Percentiles rank a stretch among this genome's conserved stretches.
Conservation (phyloP, 2,113 vertebrate species). For the Heliornis fulica region DNA sequence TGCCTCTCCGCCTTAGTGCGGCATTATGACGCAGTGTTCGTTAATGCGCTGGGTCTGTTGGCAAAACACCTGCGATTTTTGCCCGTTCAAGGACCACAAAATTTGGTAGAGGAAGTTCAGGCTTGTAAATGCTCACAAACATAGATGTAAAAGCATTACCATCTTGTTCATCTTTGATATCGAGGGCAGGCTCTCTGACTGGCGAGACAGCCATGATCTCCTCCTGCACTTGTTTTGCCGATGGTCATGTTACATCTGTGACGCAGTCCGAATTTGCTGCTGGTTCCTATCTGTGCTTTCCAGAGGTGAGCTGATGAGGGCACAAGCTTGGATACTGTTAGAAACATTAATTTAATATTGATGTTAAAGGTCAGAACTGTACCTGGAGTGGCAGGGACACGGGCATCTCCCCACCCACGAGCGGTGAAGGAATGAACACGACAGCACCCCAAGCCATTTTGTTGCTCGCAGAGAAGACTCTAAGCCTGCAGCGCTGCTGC, state of each 20-base stretch:
- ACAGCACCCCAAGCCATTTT: constrained; percentile 54
- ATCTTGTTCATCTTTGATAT: neutral
- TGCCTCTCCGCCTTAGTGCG: neutral
- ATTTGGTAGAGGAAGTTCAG: neutral
- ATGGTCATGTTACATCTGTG: constrained; percentile 63
- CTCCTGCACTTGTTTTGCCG: constrained; percentile 23
- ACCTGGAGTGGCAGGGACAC: neutral
- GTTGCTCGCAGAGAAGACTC: constrained; percentile 22
- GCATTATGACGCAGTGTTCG: constrained; percentile 11
- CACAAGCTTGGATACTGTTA: neutral
- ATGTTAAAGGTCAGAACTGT: neutral
- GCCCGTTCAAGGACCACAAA: neutral
- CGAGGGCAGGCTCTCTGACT: neutral
- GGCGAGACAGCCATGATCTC: constrained; percentile 36
- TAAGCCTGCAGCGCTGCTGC: constrained; percentile 32
- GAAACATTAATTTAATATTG: neutral
- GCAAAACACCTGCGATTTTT: neutral
- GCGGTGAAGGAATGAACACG: neutral
- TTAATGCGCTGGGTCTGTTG: neutral
- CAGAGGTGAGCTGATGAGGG: neutral
- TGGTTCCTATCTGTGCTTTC: neutral
- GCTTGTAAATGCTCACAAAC: neutral
- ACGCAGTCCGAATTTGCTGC: constrained; percentile 59
- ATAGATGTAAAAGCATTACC: neutral
- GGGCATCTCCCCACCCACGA: neutral